Conservation (phyloP, 2,113 vertebrate genomes). For the Potamarius usumacintae region DNA sequence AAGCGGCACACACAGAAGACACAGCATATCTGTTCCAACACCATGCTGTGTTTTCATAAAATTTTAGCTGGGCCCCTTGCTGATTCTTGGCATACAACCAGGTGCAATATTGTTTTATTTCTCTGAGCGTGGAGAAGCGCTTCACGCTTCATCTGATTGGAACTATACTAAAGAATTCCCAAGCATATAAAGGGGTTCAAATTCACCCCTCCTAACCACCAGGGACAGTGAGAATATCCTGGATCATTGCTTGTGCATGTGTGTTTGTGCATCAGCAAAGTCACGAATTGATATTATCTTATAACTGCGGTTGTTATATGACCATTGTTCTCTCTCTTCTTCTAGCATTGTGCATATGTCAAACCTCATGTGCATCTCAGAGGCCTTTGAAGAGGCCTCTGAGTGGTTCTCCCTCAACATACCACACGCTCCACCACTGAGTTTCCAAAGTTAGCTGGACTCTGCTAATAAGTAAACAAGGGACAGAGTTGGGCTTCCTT, state of each 20-base stretch:
- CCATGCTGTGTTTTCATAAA: conserved; percentile 65
- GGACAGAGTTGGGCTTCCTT: neutral
- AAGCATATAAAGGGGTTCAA: neutral
- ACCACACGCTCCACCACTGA: neutral
- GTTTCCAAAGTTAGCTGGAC: neutral
- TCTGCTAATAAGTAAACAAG: neutral
- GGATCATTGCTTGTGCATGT: neutral
- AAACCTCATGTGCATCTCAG: neutral
- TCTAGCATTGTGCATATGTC: neutral
- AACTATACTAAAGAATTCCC: conserved; percentile 19
- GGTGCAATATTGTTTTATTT: conserved; percentile 61
- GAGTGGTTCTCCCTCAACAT: neutral
- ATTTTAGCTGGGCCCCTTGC: conserved; percentile 45
- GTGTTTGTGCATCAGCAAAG: no score
- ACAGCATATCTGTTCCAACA: conserved; percentile 52
- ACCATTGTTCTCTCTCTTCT: neutral
- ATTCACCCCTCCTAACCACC: neutral
- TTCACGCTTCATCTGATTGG: conserved; percentile 21
- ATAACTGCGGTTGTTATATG: neutral
- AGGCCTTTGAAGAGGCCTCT: neutral
- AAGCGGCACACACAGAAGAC: conserved; percentile 51
- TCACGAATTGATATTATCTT: neutral
- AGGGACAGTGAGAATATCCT: neutral
- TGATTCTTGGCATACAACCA: conserved; percentile 55
- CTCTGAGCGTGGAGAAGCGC: conserved; percentile 37